Conservation (phyloP, 2,113 vertebrate species). For the Mustelus asterias region DNA sequence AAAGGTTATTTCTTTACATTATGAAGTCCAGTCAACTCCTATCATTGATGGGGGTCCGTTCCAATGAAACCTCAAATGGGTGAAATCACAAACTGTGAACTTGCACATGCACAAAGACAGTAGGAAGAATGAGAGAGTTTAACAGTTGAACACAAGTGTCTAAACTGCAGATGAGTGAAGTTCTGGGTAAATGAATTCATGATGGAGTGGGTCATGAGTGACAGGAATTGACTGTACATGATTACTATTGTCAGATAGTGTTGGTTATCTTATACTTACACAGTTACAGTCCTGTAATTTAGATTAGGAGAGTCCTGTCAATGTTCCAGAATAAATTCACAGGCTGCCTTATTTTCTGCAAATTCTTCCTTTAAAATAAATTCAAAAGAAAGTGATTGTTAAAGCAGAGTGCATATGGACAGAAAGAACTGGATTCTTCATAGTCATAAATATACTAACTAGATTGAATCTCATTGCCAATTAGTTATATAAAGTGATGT, state of each 20-base stretch:
- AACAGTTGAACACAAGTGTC: too few species aligned
- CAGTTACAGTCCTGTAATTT: neutral
- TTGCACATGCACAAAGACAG: too few species aligned
- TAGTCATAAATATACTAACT: neutral
- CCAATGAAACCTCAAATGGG: too few species aligned
- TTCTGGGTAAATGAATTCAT: too few species aligned
- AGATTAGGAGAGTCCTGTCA: neutral
- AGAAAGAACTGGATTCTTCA: neutral
- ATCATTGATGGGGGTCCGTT: too few species aligned
- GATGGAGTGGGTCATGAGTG: too few species aligned
- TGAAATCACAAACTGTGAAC: too few species aligned
- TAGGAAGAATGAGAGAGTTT: too few species aligned
- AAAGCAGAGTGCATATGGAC: neutral
- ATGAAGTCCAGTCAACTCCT: too few species aligned
- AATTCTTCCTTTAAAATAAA: conserved; percentile 23
- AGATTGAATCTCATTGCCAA: neutral
- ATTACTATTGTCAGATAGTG: neutral
- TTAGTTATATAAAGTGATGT: neutral
- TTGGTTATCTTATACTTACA: conserved; percentile 5
- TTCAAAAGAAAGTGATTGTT: neutral
- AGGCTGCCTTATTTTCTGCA: neutral
- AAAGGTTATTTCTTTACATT: neutral
- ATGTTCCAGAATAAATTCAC: neutral
- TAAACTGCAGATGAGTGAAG: too few species aligned
- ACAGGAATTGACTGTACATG: neutral